Base-by-base conservation (phyloP, 2,113 vertebrate genomes). In the Xiphophorus couchianus region DNA sequence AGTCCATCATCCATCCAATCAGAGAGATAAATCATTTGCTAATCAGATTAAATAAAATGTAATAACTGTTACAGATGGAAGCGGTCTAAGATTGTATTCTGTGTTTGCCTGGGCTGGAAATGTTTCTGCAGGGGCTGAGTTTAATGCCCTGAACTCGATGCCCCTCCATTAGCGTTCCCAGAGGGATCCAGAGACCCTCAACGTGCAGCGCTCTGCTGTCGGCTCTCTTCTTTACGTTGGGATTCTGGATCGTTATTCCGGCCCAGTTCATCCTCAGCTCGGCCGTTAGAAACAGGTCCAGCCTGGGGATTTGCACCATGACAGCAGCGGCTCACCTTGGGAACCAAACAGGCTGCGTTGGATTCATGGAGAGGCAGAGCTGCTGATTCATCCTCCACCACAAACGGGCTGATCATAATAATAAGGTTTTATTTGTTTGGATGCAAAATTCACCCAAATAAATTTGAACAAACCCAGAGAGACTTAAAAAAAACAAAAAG, bases 131-230 rank as follows among this genome's bases (percentile, higher is more conserved):
- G 61, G 73, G 62, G 66, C 65, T 75, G 69, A 70, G 72, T 77
- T 81, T 69, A 67, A 73, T 30, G 10, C 33, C 69, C 69, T 78
- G 61, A 80, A 63, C 44, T 74, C 64, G 6, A 60, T 65, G 13
- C 66, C 35, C 61, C 35, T 69, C 63, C 80, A 82, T 84, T 81
- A 85, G 31, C 44, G 77, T 71, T 76, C 74, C 73, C 73, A 28
- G 35, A 73, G 65, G 63, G 73, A 77, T 35, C 13, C 83, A 65
- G 33, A 66, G 22, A 19, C 51, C 51, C 51, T 9, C 25, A 10
- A 58, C 19, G n/a, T 7, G 22, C 51, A 58, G 19, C 33, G 22
- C 10, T 10, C 28, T n/a, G 66, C 51, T 35, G 65, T n/a, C 51
- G 2, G 31, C 61, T 67, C 37, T 64, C 48, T 39, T 39, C 62